phyloP scores from a whole-genome alignment of 2,797 vertebrate species.

The Borostomias antarcticus region DNA sequence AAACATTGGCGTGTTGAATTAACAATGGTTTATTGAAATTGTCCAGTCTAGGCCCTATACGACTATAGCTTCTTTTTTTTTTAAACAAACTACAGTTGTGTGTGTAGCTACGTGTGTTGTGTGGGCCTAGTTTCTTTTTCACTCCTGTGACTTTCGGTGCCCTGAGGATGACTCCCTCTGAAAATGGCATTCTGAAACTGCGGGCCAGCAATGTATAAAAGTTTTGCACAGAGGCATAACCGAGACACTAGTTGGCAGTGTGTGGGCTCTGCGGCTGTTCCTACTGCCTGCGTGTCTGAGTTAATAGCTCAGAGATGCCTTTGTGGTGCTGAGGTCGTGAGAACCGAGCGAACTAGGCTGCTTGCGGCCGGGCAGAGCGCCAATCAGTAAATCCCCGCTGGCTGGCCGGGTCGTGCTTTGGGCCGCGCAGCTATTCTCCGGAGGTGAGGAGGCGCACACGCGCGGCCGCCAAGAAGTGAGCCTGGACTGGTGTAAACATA shows the following conservation, averaged over 20 bases:
- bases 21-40: no score
- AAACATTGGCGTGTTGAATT: no score
- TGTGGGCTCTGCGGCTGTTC: slow-evolving; percentile 72
- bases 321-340: slow-evolving; percentile 87
- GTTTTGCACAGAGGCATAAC: slow-evolving; percentile 51
- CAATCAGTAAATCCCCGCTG: slow-evolving; percentile 83
- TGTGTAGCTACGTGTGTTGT: slow-evolving; percentile 28
- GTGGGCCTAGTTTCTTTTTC: slow-evolving; percentile 46
- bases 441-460: slow-evolving; percentile 75
- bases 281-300: slow-evolving; percentile 73
- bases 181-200: slow-evolving; percentile 50
- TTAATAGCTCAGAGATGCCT: slow-evolving; percentile 80
- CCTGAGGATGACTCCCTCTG: slow-evolving; percentile 58
- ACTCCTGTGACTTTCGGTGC: slow-evolving; percentile 46
- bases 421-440: slow-evolving; percentile 54
- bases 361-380: slow-evolving; percentile 82
- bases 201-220: slow-evolving; percentile 33
- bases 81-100: background rate
- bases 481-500: slow-evolving; percentile 57
- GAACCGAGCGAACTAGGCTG: slow-evolving; percentile 84
- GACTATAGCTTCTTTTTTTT: no score
- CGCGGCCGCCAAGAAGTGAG: slow-evolving; percentile 65
- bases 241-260: slow-evolving; percentile 74
- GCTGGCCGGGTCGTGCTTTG: slow-evolving; percentile 67
- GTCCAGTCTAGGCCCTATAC: no score